Conservation (phyloP, 1,140 invertebrate species). For the Lordiphosa stackelbergi region DNA sequence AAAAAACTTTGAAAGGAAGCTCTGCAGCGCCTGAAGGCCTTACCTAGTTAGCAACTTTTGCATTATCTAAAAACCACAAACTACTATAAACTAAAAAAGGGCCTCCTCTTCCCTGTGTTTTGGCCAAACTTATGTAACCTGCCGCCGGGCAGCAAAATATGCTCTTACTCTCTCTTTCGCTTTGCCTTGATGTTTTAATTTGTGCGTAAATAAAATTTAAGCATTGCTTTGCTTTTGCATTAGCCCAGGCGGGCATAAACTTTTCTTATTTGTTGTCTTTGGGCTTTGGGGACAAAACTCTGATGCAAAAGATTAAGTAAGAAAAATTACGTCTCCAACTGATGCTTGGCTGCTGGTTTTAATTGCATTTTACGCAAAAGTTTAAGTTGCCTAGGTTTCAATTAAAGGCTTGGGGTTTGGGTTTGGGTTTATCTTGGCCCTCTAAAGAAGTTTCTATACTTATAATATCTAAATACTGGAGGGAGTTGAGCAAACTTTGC, state of each 20-base stretch:
- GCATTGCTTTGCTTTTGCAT: slow-evolving; percentile 66
- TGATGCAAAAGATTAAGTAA: slow-evolving; percentile 70
- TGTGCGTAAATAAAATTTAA: slow-evolving; percentile 71
- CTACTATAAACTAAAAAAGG: slow-evolving; percentile 62
- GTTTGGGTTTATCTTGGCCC: slow-evolving; percentile 2
- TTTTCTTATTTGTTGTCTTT: slow-evolving; percentile 42
- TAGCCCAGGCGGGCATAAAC: slow-evolving; percentile 41
- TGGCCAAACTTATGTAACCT: slow-evolving; percentile 62
- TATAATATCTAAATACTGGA: background rate
- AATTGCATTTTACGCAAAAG: slow-evolving; percentile 72
- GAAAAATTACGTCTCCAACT: slow-evolving; percentile 59
- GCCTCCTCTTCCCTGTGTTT: background rate
- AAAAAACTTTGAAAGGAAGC: slow-evolving; percentile 15
- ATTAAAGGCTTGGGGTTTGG: slow-evolving; percentile 51
- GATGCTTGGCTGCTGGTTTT: slow-evolving; percentile 69
- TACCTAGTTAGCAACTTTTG: slow-evolving; percentile 70
- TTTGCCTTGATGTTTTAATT: slow-evolving; percentile 63
- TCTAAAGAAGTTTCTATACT: slow-evolving; percentile 16
- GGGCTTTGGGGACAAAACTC: slow-evolving; percentile 62
- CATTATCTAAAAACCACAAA: slow-evolving; percentile 71
- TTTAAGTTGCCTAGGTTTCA: slow-evolving; percentile 70
- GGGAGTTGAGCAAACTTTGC: slow-evolving; percentile 33
- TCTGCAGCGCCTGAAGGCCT: slow-evolving; percentile 45
- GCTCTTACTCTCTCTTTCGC: slow-evolving; percentile 8
- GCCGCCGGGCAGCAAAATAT: slow-evolving; percentile 47